Base-by-base conservation (phyloP, 2,113 vertebrate species). In the Hipposideros armiger region DNA sequence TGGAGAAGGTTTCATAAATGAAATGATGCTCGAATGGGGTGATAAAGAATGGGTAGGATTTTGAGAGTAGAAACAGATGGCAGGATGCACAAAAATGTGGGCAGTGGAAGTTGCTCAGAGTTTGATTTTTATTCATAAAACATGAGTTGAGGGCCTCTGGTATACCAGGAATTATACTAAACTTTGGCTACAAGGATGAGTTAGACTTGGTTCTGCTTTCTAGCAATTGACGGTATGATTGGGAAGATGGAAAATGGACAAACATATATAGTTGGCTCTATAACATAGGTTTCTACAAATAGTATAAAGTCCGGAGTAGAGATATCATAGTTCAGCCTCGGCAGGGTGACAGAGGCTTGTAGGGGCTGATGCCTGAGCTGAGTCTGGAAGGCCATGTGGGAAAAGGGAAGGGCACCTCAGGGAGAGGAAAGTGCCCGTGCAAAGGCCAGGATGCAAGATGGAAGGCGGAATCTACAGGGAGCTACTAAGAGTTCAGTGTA, bases 111-210 rank as follows among this genome's bases (percentile, higher is more conserved):
- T 74, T 91, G 40, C 72, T n/a, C 19, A 80, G 11, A 80, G 11
- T 74, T 82, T 14, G 28, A 70, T 94, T 85, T 74, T 93, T 74
- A 73, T 60, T 77, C 26, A 64, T 76, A 50, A 62, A 84, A 42
- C 45, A n/a, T 74, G 42, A 58, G 14, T 54, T 56, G 32, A 52
- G 11, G 22, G 4, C 8, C 85, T 82, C 0, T 62, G 60, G 40
- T 62, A 11, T 56, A 19, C 17, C 62, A 66, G 52, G 83, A 89
- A 73, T 90, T 83, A 69, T 47, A 24, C 28, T 70, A 80, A 40
- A 78, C 13, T 91, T 66, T 66, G 50, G 20, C 24, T 66, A 66
- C 17, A 50, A 19, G 26, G 50, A 42, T 92, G n/a, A 52, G 36
- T 47, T 50, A n/a, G 19, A 82, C 8, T 32, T 30, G 26, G 54